These are phyloP conservation scores for Setipinna tenuifilis DNA, from an alignment of 2,797 vertebrate species.

Conservation along the genomic window DNA sequence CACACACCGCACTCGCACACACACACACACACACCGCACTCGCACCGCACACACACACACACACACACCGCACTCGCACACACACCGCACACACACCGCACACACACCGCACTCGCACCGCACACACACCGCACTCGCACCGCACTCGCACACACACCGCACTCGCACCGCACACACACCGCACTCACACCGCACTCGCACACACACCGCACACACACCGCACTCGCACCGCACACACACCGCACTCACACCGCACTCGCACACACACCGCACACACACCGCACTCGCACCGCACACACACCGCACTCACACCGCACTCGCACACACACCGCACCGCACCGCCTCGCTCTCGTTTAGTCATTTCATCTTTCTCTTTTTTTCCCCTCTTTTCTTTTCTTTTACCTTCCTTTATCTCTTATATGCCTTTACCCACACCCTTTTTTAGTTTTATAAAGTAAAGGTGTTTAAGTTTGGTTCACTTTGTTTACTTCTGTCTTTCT, in stretches of 20 bases:
- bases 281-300: background rate
- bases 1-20: constrained; percentile 48
- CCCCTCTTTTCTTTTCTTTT: constrained; percentile 32
- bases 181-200: too few relatives aligned
- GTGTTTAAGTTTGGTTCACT: background rate
- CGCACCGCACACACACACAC: too few relatives aligned
- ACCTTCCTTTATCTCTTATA: constrained; percentile 52
- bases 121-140: constrained; percentile 45
- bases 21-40: too few relatives aligned
- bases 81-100: too few relatives aligned
- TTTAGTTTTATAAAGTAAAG: background rate
- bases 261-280: background rate
- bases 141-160: too few relatives aligned
- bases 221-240: too few relatives aligned
- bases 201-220: too few relatives aligned
- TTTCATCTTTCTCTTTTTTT: constrained; percentile 44
- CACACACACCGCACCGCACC: constrained; percentile 30
- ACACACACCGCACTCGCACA: too few relatives aligned
- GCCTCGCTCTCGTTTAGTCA: constrained; percentile 49
- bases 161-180: too few relatives aligned
- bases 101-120: constrained; percentile 43
- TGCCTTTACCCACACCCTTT: background rate
- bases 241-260: constrained; percentile 61
- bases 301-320: constrained; percentile 36
- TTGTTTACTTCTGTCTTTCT: too few relatives aligned